Conservation (phyloP, 2,888 invertebrate genomes). For the Troides oblongomaculatus region DNA sequence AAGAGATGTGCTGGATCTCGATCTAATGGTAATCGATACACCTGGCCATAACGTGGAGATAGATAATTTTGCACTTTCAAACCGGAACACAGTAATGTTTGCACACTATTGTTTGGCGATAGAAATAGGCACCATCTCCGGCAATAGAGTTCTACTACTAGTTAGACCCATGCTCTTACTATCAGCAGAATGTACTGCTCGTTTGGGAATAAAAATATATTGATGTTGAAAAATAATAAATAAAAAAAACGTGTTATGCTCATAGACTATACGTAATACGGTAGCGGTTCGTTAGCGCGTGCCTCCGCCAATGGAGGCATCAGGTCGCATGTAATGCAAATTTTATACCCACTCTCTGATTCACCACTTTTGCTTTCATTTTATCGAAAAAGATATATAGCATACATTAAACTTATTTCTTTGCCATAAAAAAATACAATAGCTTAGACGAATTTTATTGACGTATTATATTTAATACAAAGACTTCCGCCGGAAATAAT, state of each 20-base stretch:
- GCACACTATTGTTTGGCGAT: too few relatives aligned
- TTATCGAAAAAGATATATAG: conserved; percentile 6
- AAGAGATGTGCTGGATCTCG: too few relatives aligned
- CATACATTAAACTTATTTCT: not conserved
- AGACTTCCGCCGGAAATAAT: not conserved
- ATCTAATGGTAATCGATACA: too few relatives aligned
- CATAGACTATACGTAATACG: conserved; percentile 55
- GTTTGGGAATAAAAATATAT: not conserved
- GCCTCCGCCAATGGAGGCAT: conserved; percentile 44
- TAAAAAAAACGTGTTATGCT: conserved; percentile 37
- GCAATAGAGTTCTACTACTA: too few relatives aligned
- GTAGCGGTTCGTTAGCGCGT: conserved; percentile 48
- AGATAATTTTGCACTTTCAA: too few relatives aligned
- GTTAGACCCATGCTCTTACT: too few relatives aligned
- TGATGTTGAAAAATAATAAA: not conserved
- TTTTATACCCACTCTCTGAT: conserved; percentile 37
- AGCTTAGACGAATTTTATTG: not conserved
- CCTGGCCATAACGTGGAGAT: too few relatives aligned
- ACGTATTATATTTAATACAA: not conserved
- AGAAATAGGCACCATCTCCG: too few relatives aligned
- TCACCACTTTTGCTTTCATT: conserved; percentile 28
- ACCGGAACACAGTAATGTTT: too few relatives aligned
- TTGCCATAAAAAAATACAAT: not conserved
- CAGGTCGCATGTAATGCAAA: conserved; percentile 40
- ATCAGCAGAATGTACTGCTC: too few relatives aligned